phyloP scores from a whole-genome alignment of 1,140 invertebrate genomes.

The Eueides isabella region DNA sequence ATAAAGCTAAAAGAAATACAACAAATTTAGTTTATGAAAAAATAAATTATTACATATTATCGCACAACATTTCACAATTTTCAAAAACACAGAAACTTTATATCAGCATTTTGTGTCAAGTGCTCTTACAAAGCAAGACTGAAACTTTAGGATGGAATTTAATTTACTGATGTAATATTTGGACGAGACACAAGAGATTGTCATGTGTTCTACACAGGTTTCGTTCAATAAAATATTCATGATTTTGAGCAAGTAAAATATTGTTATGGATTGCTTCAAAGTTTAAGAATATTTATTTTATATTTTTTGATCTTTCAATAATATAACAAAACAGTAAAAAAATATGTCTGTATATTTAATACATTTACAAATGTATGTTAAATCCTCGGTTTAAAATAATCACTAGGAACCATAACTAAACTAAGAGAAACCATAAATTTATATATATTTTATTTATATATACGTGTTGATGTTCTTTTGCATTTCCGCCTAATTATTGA shows the following conservation, averaged over 20 bases:
- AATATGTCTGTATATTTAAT: no score
- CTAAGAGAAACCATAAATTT: no score
- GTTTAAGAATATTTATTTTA: not conserved
- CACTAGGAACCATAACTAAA: no score
- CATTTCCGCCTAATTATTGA: no score
- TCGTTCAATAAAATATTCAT: not conserved
- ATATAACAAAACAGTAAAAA: not conserved
- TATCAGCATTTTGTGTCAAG: not conserved
- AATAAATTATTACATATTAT: no score
- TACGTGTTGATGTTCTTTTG: no score
- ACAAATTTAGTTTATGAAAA: no score
- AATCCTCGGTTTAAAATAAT: no score
- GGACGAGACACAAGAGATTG: not conserved
- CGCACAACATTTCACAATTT: no score
- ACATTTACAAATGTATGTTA: no score
- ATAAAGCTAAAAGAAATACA: no score
- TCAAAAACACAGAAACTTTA: not conserved
- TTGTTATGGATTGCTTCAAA: not conserved
- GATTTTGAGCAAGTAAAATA: not conserved
- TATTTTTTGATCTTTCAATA: not conserved
- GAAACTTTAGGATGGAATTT: not conserved
- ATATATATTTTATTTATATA: no score
- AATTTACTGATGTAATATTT: slow-evolving; percentile 2
- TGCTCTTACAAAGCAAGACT: not conserved
- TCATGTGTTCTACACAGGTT: not conserved